phyloP scores from a whole-genome alignment of 2,888 invertebrate species.

The Drosophila greeni region DNA sequence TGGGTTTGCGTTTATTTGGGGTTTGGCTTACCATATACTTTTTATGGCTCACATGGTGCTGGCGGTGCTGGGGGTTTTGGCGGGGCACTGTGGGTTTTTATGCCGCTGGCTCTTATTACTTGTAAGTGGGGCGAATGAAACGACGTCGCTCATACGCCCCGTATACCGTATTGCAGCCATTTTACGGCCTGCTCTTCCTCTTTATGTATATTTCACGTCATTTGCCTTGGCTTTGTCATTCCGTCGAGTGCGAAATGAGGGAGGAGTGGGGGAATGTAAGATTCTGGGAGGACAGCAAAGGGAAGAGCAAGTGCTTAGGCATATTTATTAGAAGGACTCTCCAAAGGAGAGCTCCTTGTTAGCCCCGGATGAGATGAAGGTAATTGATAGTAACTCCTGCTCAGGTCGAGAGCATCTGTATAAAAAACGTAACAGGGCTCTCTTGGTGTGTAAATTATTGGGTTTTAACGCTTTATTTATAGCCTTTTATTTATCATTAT shows the following conservation, averaged over 20 bases:
- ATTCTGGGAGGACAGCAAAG: background rate
- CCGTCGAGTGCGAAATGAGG: slow-evolving; percentile 26
- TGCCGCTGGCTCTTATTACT: slow-evolving; percentile 62
- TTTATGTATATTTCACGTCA: slow-evolving; percentile 59
- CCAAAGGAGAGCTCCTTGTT: slow-evolving; percentile 44
- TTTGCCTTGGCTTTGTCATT: slow-evolving; percentile 66
- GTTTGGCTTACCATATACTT: slow-evolving; percentile 48
- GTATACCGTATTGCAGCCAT: slow-evolving; percentile 38
- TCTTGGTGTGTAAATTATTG: slow-evolving; percentile 21
- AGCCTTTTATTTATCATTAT: slow-evolving; percentile 4
- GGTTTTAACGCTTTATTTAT: slow-evolving; percentile 12
- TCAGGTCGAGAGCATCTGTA: slow-evolving; percentile 11
- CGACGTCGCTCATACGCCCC: slow-evolving; percentile 59
- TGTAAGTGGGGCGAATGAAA: slow-evolving; percentile 58
- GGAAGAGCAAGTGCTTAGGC: slow-evolving; percentile 58
- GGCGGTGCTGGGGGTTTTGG: slow-evolving; percentile 9
- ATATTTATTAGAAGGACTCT: slow-evolving; percentile 61
- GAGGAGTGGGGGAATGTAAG: background rate
- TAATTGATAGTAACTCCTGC: slow-evolving; percentile 40
- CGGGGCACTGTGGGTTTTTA: slow-evolving; percentile 57
- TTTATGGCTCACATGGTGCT: slow-evolving; percentile 59
- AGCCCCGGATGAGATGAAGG: slow-evolving; percentile 37
- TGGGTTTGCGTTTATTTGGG: slow-evolving; percentile 38
- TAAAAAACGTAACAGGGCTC: slow-evolving; percentile 1
- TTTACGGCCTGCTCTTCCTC: slow-evolving; percentile 38